Percentiles rank a stretch among this genome's conserved stretches.
Conservation (phyloP, 1,140 invertebrate genomes). For the Marisa cornuarietis region DNA sequence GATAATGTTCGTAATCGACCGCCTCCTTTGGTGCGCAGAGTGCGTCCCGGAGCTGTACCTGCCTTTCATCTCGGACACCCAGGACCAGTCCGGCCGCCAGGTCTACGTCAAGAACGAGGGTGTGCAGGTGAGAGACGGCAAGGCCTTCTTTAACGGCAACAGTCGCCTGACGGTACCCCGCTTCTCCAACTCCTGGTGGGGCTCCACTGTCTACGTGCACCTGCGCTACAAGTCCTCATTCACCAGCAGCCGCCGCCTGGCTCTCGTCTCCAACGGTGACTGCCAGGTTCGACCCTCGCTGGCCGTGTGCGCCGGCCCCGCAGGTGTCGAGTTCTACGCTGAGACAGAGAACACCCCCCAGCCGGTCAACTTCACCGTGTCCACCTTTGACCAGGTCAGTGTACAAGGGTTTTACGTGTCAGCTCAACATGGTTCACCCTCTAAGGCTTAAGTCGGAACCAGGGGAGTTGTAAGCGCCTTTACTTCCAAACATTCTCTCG, state of each 20-base stretch:
- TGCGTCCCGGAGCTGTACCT: conserved; percentile 31
- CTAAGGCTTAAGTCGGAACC: too few species aligned
- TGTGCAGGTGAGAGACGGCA: conserved; percentile 31
- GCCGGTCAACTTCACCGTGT: conserved; percentile 29
- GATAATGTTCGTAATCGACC: background rate
- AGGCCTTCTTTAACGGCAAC: conserved; percentile 35
- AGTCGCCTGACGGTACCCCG: conserved; percentile 26
- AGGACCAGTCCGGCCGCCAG: conserved; percentile 24
- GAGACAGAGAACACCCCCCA: conserved; percentile 12
- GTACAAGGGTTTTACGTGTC: too few species aligned
- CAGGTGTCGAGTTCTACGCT: conserved; percentile 52
- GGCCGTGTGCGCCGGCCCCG: conserved; percentile 46
- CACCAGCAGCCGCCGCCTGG: conserved; percentile 2
- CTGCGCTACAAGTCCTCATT: conserved; percentile 14
- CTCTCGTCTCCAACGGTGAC: conserved; percentile 36
- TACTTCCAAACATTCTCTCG: too few species aligned
- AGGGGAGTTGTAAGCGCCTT: too few species aligned
- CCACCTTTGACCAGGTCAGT: conserved; percentile 10
- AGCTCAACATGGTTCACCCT: too few species aligned
- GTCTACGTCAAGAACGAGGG: conserved; percentile 31
- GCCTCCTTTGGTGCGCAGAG: background rate
- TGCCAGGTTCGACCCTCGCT: conserved; percentile 30
- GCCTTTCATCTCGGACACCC: conserved; percentile 27
- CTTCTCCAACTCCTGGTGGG: conserved; percentile 34
- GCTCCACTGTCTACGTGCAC: conserved; percentile 26